These are phyloP conservation scores for Phallusia fumigata DNA, from an alignment of 23 tunicate species.

Conservation along the genomic window DNA sequence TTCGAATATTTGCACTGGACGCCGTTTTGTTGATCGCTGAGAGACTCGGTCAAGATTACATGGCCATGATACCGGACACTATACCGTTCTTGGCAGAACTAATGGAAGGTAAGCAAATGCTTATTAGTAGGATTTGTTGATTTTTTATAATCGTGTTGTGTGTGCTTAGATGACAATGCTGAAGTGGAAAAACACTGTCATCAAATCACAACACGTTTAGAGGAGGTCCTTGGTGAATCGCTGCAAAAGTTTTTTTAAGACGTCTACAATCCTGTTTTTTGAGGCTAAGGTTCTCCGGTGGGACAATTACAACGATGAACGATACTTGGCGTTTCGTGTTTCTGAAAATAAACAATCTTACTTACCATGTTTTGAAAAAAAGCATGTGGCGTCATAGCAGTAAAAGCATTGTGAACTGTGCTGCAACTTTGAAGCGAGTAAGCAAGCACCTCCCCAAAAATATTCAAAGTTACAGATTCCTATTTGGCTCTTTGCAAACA, in stretches of 20 bases:
- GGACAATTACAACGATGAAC: not conserved
- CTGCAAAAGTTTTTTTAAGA: constrained; percentile 73
- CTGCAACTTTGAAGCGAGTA: no score
- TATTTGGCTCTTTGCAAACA: no score
- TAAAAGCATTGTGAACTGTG: no score
- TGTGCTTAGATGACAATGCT: constrained; percentile 47
- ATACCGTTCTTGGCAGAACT: constrained; percentile 86
- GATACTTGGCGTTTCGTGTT: not conserved
- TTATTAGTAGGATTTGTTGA: not conserved
- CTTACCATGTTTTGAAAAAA: no score
- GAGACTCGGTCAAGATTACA: constrained; percentile 71
- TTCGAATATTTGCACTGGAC: constrained; percentile 63
- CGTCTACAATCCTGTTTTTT: not conserved
- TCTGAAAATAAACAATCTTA: no score
- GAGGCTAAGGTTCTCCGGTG: not conserved
- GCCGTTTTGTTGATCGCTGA: constrained; percentile 47
- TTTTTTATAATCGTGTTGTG: not conserved
- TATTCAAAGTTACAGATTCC: no score
- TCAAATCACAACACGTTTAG: constrained; percentile 39
- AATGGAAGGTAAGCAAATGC: constrained; percentile 59
- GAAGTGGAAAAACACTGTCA: constrained; percentile 64
- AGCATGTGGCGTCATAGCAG: no score
- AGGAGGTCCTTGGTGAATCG: constrained; percentile 63
- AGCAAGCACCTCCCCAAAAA: no score
- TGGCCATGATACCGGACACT: constrained; percentile 65